These are phyloP conservation scores for Rhizoglyphus robini DNA, from an alignment of 1,140 invertebrate species.

Conservation along the genomic window DNA sequence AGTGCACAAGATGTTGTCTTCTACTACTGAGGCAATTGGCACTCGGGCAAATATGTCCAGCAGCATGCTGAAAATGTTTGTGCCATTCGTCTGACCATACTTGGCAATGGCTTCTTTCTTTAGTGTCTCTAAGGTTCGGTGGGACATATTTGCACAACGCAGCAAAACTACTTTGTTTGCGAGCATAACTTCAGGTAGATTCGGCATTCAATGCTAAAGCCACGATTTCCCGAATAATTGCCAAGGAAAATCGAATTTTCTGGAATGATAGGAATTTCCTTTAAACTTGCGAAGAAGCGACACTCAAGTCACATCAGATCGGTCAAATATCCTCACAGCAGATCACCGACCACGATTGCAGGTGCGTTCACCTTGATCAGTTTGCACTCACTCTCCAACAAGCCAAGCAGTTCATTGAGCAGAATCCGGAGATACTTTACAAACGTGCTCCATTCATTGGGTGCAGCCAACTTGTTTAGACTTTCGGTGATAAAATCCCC, in stretches of 20 bases:
- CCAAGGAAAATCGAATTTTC: conserved; percentile 47
- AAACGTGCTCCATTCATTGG: neutral
- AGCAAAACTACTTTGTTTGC: conserved; percentile 45
- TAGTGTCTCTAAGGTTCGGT: conserved; percentile 52
- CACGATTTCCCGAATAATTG: conserved; percentile 50
- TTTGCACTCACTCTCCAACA: conserved; percentile 29
- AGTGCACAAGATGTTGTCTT: conserved; percentile 51
- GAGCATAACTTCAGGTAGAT: conserved; percentile 46
- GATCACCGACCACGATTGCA: conserved; percentile 41
- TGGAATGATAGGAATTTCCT: conserved; percentile 30
- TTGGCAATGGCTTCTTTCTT: conserved; percentile 45
- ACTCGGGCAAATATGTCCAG: conserved; percentile 54
- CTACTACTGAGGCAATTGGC: conserved; percentile 52
- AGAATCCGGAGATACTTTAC: neutral
- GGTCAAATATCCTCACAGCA: conserved; percentile 46
- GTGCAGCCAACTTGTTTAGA: neutral
- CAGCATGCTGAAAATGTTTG: conserved; percentile 49
- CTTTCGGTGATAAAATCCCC: neutral
- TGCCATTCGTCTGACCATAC: conserved; percentile 46
- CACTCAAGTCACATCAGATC: conserved; percentile 48
- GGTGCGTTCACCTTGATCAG: conserved; percentile 38
- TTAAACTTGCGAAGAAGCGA: conserved; percentile 45
- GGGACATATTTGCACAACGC: conserved; percentile 48
- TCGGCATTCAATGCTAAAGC: conserved; percentile 40
- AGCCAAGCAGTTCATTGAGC: neutral